Conservation (phyloP, 2,797 vertebrate genomes). For the Antrozous pallidus region DNA sequence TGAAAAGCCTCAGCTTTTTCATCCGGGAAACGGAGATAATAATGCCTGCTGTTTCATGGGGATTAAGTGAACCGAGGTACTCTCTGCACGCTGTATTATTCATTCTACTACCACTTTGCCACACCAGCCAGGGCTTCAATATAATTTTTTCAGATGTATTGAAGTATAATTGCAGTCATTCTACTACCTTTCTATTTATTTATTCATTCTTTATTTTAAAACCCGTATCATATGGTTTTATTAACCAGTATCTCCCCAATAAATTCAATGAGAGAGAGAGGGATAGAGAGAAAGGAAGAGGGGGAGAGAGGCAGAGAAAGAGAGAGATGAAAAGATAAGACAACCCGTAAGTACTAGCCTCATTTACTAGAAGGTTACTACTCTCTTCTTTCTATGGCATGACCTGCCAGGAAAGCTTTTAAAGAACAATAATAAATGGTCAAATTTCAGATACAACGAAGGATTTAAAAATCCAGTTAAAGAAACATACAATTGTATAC, state of each 20-base stretch:
- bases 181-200: not conserved
- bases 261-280: too few relatives aligned
- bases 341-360: too few relatives aligned
- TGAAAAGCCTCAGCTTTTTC: not conserved
- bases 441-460: slow-evolving; percentile 26
- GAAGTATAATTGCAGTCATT: too few relatives aligned
- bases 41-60: not conserved
- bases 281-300: too few relatives aligned
- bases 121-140: too few relatives aligned
- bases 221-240: too few relatives aligned
- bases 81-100: not conserved
- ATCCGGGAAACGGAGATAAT: not conserved
- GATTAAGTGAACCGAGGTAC: not conserved
- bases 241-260: too few relatives aligned
- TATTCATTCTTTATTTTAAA: too few relatives aligned
- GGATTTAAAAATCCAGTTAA: slow-evolving; percentile 4
- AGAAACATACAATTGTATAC: not conserved
- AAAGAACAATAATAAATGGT: not conserved
- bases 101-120: not conserved
- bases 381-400: not conserved
- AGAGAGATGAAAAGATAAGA: too few relatives aligned
- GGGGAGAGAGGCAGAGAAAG: too few relatives aligned
- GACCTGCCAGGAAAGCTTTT: not conserved
- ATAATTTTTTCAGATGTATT: too few relatives aligned
- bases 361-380: not conserved